Percentiles rank a stretch among this genome's conserved stretches.
phyloP scores from a whole-genome alignment of 2,888 invertebrate genomes.

The Odontocolon sp. region DNA sequence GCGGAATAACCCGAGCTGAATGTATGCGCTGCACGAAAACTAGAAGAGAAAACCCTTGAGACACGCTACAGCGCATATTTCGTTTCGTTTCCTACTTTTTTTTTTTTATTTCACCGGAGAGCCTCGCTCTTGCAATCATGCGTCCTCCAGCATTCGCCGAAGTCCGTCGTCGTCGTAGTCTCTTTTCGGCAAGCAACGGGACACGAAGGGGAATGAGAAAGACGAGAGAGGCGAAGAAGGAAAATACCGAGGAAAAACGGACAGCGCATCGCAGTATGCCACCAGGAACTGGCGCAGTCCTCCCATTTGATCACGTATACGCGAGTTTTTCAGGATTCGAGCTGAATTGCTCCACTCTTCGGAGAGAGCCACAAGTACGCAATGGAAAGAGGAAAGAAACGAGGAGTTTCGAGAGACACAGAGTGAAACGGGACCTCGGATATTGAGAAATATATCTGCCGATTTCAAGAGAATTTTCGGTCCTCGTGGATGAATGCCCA shows the following conservation, averaged over 20 bases:
- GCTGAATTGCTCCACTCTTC: not conserved
- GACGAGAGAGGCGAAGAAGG: not conserved
- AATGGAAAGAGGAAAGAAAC: not conserved
- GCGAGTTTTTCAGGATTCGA: slow-evolving; percentile 5
- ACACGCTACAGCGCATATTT: slow-evolving; percentile 39
- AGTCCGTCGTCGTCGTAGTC: slow-evolving; percentile 22
- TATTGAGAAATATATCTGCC: slow-evolving; percentile 2
- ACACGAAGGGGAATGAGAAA: not conserved
- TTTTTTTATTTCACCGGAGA: slow-evolving; percentile 38
- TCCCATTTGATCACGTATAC: not conserved
- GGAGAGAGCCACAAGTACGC: not conserved
- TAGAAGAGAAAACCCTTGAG: slow-evolving; percentile 49
- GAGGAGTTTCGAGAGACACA: not conserved
- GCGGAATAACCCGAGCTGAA: slow-evolving; percentile 24
- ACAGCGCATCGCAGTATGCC: not conserved
- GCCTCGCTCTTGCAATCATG: slow-evolving; percentile 54
- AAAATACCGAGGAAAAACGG: not conserved
- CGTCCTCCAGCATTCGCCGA: slow-evolving; percentile 52
- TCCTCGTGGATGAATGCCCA: slow-evolving; percentile 22
- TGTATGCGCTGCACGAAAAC: slow-evolving; percentile 40
- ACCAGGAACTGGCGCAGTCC: not conserved
- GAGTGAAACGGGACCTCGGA: not conserved
- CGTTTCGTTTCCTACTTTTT: slow-evolving; percentile 20
- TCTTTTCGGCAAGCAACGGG: not conserved
- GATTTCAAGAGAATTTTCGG: not conserved